Evolutionary conservation across 2,113 vertebrate species (phyloP).

Genomic region (Pterophyllum scalare): DNA sequence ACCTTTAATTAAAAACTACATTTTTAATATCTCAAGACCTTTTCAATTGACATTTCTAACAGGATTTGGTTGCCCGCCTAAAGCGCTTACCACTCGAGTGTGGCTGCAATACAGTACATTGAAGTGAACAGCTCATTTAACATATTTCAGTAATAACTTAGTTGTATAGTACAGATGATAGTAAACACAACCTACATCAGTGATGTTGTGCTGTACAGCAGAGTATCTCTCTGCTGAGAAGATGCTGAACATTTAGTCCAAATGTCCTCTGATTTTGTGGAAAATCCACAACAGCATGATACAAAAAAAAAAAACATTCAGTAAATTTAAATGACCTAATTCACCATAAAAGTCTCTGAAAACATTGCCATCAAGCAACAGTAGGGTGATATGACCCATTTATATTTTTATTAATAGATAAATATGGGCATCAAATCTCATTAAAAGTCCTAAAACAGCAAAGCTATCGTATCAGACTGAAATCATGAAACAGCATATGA

Average conservation of each 20-base stretch:
- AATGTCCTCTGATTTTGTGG: neutral
- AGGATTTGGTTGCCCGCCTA: constrained; percentile 79
- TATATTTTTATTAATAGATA: neutral
- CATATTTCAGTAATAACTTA: constrained; percentile 49
- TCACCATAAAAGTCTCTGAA: neutral
- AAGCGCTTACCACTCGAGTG: constrained; percentile 72
- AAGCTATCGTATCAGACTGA: neutral
- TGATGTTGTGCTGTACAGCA: neutral
- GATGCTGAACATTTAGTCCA: neutral
- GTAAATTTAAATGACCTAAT: neutral
- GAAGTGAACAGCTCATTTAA: constrained; percentile 66
- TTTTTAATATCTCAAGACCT: constrained; percentile 84
- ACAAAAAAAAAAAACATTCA: neutral
- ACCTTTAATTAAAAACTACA: constrained; percentile 85
- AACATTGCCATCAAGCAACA: neutral
- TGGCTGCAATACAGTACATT: constrained; percentile 60
- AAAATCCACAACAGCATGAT: neutral
- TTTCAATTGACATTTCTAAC: constrained; percentile 83
- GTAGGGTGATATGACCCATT: neutral
- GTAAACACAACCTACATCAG: constrained; percentile 45
- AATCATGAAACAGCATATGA: neutral
- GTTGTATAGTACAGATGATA: constrained; percentile 29
- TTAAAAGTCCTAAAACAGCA: neutral
- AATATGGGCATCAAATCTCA: neutral
- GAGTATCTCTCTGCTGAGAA: neutral